Evolutionary conservation across 2,797 vertebrate species (phyloP), one percentile per base, ranked within the genome.

Genomic region (Poeciliopsis presidionis): DNA sequence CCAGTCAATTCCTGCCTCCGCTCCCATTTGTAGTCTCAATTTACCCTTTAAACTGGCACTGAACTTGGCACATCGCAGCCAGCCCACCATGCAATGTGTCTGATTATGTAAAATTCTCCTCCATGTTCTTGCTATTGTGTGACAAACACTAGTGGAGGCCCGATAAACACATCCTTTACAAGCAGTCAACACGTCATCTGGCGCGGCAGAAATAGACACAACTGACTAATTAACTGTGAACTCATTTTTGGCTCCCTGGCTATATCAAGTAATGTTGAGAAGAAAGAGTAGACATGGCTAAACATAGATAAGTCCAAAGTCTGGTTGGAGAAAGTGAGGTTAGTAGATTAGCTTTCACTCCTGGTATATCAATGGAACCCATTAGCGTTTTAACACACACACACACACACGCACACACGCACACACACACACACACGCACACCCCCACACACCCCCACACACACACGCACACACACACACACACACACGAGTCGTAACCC

Each of bases 191-290:
- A 90, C 39, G 84, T 92, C 92, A 92, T 91, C 89, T 85, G 84
- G 63, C 83, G 73, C 47, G 61, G 71, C 88, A 92, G 90, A 93
- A 94, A 94, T 93, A 93, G 91, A 90, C 79, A 77, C 84, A 84
- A 87, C 78, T 89, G 87, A 86, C 87, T 94, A 93, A 94, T 94
- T 92, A 88, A 84, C 86, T 77, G 73, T 75, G 84, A 90, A 88
- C 81, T 87, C 87, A 76, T 78, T 80, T 81, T 80, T 89, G 88
- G 90, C 84, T 14, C 57, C 84, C 79, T 82, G 78, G 80, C 82
- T 84, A 84, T 92, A 88, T 94, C 88, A n/a, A 79, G 89, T 93
- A 89, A 81, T 86, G 86, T 87, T 74, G 78, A 84, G 86, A 75
- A 77, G 90, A 93, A 84, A 92, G 87, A 88, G 91, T 74, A 91